Evolutionary conservation across 2,113 vertebrate genomes (phyloP).

Genomic region (Brachyhypopomus gauderio): DNA sequence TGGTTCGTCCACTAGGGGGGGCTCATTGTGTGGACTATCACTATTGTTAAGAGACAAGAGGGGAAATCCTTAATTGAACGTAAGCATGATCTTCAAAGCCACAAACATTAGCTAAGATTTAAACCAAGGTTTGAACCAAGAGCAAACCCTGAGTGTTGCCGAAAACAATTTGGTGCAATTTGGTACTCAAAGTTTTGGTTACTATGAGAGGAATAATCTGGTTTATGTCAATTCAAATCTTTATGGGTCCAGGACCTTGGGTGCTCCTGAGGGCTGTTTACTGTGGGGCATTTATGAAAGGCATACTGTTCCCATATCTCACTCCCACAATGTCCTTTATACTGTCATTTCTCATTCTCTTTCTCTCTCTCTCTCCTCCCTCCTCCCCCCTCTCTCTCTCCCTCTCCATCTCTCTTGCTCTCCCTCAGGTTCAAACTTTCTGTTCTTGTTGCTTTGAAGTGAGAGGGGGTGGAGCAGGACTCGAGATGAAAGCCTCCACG

Average conservation of each 20-base stretch:
- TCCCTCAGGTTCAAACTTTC: not conserved
- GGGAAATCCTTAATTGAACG: not conserved
- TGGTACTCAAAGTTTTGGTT: not conserved
- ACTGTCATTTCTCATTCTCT: not conserved
- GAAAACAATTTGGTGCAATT: not conserved
- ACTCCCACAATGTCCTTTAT: no score
- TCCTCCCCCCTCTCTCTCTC: not conserved
- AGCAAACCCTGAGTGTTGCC: not conserved
- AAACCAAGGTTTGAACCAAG: not conserved
- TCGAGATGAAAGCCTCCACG: conserved; percentile 41
- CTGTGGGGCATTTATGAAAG: conserved; percentile 7
- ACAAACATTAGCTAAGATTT: not conserved
- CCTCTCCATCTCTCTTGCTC: not conserved
- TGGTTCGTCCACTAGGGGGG: conserved; percentile 85
- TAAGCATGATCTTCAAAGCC: not conserved
- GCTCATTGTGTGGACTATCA: conserved; percentile 91
- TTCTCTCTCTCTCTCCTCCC: not conserved
- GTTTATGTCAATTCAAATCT: not conserved
- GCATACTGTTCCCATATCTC: not conserved
- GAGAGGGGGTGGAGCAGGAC: conserved; percentile 29
- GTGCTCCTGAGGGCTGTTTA: not conserved
- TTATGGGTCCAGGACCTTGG: not conserved
- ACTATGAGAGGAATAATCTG: conserved; percentile 35
- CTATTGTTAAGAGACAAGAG: conserved; percentile 65
- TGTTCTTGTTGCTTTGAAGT: conserved; percentile 38